phyloP scores from a whole-genome alignment of 2,888 invertebrate genomes.

The Alsophila aescularia region DNA sequence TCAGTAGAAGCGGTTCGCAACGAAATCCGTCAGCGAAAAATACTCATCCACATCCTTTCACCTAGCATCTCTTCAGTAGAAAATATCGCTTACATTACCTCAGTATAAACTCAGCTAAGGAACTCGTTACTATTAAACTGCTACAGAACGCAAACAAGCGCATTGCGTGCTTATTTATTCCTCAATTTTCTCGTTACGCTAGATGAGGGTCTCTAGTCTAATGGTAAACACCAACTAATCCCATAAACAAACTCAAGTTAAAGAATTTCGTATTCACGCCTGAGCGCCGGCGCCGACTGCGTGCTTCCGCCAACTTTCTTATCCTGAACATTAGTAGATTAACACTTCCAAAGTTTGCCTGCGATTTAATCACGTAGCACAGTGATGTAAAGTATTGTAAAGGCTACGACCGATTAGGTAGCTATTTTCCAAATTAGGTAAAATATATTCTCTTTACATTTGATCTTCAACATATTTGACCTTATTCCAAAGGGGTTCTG shows the following conservation, averaged over 20 bases:
- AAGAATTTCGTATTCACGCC: conserved; percentile 21
- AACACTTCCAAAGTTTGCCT: conserved; percentile 59
- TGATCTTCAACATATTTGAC: too few relatives aligned
- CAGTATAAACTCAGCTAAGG: background rate
- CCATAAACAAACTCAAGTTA: conserved; percentile 6
- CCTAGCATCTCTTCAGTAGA: too few relatives aligned
- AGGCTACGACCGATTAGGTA: conserved; percentile 10
- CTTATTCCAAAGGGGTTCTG: too few relatives aligned
- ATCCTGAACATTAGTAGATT: conserved; percentile 63
- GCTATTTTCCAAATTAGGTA: too few relatives aligned
- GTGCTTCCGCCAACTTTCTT: conserved; percentile 24
- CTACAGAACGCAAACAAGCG: background rate
- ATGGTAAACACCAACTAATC: conserved; percentile 14
- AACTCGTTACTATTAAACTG: background rate
- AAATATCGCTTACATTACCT: too few relatives aligned
- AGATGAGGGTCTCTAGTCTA: background rate
- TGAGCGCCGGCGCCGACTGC: conserved; percentile 12
- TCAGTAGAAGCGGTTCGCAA: too few relatives aligned
- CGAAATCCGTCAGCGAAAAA: too few relatives aligned
- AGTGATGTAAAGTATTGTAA: conserved; percentile 60
- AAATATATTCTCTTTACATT: too few relatives aligned
- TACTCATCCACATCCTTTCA: too few relatives aligned
- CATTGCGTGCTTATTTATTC: background rate
- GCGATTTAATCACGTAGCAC: conserved; percentile 61
- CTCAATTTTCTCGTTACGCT: background rate